phyloP scores from a whole-genome alignment of 2,113 vertebrate species.

The Platycercus adscitus region DNA sequence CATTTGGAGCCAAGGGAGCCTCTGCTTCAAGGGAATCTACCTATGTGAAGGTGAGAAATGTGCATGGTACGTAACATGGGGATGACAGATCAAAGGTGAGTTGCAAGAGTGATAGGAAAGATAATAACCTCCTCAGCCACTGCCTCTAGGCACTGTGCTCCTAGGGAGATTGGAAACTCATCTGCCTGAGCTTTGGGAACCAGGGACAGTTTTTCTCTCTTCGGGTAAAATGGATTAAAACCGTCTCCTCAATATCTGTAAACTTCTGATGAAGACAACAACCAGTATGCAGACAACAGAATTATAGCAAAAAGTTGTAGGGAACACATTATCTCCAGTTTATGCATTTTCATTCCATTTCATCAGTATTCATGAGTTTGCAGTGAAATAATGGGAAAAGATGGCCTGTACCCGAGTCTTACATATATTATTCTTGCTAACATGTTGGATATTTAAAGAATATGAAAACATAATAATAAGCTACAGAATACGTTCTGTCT shows the following conservation, averaged over 20 bases:
- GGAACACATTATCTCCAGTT: background rate
- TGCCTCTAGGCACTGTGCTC: background rate
- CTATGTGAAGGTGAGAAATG: fast-evolving
- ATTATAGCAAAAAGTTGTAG: background rate
- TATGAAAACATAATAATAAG: background rate
- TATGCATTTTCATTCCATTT: background rate
- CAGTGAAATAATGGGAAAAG: background rate
- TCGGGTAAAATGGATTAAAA: background rate
- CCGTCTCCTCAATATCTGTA: background rate
- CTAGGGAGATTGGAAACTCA: background rate
- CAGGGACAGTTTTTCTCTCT: background rate
- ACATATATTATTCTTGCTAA: background rate
- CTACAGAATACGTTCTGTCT: background rate
- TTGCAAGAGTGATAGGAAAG: background rate
- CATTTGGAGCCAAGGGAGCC: background rate
- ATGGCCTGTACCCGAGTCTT: background rate
- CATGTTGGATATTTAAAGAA: background rate
- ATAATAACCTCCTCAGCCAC: background rate
- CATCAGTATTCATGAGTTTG: background rate
- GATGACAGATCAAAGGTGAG: background rate
- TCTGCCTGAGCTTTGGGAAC: background rate
- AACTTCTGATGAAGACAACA: background rate
- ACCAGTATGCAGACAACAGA: background rate
- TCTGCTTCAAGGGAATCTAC: background rate
- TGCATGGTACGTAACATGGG: background rate